Evolutionary conservation across 2,888 invertebrate species (phyloP).

Genomic region (Cantharis rustica): DNA sequence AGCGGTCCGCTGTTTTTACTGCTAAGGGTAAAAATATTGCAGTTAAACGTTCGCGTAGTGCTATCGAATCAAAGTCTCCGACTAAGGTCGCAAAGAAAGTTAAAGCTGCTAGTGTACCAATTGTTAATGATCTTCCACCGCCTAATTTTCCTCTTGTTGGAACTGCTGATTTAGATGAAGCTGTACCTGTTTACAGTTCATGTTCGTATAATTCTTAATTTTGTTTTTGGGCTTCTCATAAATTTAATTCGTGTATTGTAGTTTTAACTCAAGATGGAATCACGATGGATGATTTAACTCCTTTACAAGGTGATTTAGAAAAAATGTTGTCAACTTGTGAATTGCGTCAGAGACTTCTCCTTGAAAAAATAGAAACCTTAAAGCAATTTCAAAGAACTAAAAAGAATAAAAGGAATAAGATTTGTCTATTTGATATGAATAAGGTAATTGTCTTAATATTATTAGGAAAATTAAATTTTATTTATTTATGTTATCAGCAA

Average conservation of each 20-base stretch:
- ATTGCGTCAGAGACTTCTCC: constrained; percentile 76
- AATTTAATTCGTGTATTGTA: not conserved
- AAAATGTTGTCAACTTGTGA: constrained; percentile 82
- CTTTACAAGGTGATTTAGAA: constrained; percentile 85
- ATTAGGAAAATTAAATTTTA: not conserved
- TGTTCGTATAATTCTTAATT: not conserved
- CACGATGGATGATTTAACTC: constrained; percentile 86
- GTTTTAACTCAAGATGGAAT: constrained; percentile 70
- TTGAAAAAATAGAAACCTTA: constrained; percentile 65
- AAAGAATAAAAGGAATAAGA: not conserved
- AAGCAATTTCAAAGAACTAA: not conserved
- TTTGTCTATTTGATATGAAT: not conserved
- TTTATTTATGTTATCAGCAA: not conserved
- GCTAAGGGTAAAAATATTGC: not conserved
- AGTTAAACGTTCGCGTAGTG: not conserved
- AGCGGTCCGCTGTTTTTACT: not conserved
- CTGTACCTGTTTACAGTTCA: not conserved
- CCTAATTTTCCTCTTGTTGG: not conserved
- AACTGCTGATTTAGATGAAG: not conserved
- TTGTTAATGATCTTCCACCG: not conserved
- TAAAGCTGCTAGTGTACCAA: not conserved
- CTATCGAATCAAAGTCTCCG: not conserved
- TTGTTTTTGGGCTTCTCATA: not conserved
- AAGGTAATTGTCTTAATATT: not conserved
- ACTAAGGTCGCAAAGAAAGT: not conserved